Evolutionary conservation across 1,140 invertebrate species (phyloP).

Genomic region (Proctacanthus coquilletti): DNA sequence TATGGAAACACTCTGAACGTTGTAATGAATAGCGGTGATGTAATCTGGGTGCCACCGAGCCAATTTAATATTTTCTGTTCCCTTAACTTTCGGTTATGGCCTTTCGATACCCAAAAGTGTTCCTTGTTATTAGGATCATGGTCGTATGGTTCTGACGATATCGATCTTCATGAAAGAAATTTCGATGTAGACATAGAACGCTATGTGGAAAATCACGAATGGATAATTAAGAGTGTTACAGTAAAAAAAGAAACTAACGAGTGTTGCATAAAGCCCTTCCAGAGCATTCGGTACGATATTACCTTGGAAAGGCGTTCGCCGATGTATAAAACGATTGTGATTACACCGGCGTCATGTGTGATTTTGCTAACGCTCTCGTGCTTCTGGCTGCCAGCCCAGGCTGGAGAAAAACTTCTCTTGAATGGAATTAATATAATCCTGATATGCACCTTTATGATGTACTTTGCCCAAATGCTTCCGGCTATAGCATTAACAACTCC

Average conservation of each 20-base stretch:
- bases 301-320: conserved; percentile 37
- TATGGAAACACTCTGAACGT: conserved; percentile 42
- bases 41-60: conserved; percentile 49
- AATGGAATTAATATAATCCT: conserved; percentile 36
- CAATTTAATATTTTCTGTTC: conserved; percentile 44
- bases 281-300: conserved; percentile 34
- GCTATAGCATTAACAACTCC: conserved; percentile 37
- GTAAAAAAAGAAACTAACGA: conserved; percentile 29
- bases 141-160: conserved; percentile 49
- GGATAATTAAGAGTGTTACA: conserved; percentile 32
- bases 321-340: conserved; percentile 36
- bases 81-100: conserved; percentile 46
- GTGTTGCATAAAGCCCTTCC: conserved; percentile 39
- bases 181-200: conserved; percentile 2
- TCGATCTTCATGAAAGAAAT: conserved; percentile 16
- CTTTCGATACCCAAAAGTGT: conserved; percentile 50
- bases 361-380: conserved; percentile 38
- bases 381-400: conserved; percentile 43
- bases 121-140: conserved; percentile 42
- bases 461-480: conserved; percentile 39
- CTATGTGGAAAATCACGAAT: conserved; percentile 31
- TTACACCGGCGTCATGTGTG: conserved; percentile 41
- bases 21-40: conserved; percentile 36
- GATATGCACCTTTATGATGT: conserved; percentile 38
- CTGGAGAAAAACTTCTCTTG: conserved; percentile 40